Base-by-base conservation (phyloP, 2,888 invertebrate genomes). In the Leptinotarsa rubiginosa region DNA sequence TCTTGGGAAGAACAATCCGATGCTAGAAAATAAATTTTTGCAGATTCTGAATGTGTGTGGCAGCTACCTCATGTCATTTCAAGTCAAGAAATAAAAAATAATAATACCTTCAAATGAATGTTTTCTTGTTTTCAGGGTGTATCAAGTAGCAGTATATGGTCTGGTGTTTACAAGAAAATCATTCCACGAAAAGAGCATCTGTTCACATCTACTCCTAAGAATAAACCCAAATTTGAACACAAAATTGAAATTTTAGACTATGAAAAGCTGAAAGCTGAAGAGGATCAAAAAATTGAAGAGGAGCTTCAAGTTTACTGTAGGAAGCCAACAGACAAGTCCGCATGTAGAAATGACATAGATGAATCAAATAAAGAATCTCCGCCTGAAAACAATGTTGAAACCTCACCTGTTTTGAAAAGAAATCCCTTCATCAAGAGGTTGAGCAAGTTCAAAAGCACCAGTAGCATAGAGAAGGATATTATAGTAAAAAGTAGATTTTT, bases 401-500 rank as follows among this genome's bases (percentile, higher is more conserved):
- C 75, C 10, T 90, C 90, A 18, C 90, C 90, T 0, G 88, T 90
- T 77, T 77, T 90, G 69, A 85, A 80, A 77, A 86, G 83, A 13
- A 86, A 87, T 47, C 87, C 86, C 10, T 87, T 87, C 73, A 83
- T 86, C 0, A 89, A 89, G 81, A 88, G 87, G 84, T 81, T 91
- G 2, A 91, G 91, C 79, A 88, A 87, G 78, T 91, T 91, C 75
- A 89, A 89, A 71, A 85, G 89, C 79, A 91, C 90, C 1, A 81
- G 88, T 1, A 77, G 88, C 1, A 77, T 89, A 70, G 87, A 82
- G 74, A 75, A 87, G 70, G 84, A 86, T 82, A 85, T 78, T 22
- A 64, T 90, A n/a, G 89, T 92, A 4, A 90, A 91, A 81, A 92
- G 92, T 81, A 90, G 91, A 72, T 92, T 91, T 84, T 92, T 92